phyloP scores from a whole-genome alignment of 2,797 vertebrate genomes.

The Cryptoprocta ferox region DNA sequence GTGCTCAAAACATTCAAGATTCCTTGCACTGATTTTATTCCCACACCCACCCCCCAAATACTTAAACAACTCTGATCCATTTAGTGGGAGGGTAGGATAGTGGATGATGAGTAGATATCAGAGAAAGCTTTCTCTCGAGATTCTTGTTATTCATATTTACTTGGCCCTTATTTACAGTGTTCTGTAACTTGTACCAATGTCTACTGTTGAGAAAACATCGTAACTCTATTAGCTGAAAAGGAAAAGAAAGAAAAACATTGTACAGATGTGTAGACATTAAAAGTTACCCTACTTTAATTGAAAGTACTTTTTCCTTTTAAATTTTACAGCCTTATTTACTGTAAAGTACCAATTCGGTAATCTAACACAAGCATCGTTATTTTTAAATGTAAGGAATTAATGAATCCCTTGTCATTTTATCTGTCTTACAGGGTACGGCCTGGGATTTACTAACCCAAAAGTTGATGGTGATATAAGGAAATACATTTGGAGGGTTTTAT shows the following conservation, averaged over 20 bases:
- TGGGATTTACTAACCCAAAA: not conserved
- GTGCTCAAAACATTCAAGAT: not conserved
- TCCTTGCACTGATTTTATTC: not conserved
- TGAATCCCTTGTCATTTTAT: not conserved
- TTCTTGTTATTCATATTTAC: not conserved
- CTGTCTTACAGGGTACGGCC: not conserved
- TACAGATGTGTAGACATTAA: not conserved
- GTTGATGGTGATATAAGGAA: not conserved
- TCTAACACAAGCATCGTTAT: not conserved
- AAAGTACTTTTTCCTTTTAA: not conserved
- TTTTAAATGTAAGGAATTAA: slow-evolving; percentile 5
- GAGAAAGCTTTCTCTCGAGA: not conserved
- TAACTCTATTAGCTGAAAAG: not conserved
- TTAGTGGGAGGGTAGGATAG: not conserved
- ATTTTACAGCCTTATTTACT: slow-evolving; percentile 22
- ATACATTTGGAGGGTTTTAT: not conserved
- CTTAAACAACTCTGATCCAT: not conserved
- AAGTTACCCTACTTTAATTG: not conserved
- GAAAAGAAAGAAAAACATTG: not conserved
- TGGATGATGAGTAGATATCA: not conserved
- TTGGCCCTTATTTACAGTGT: not conserved
- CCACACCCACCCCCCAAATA: not conserved
- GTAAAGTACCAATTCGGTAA: slow-evolving; percentile 1
- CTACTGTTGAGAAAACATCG: not conserved
- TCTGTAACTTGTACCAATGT: not conserved